Evolutionary conservation across 1,140 invertebrate genomes (phyloP), one percentile per base, ranked within the genome.

Genomic region (Diprion similis): DNA sequence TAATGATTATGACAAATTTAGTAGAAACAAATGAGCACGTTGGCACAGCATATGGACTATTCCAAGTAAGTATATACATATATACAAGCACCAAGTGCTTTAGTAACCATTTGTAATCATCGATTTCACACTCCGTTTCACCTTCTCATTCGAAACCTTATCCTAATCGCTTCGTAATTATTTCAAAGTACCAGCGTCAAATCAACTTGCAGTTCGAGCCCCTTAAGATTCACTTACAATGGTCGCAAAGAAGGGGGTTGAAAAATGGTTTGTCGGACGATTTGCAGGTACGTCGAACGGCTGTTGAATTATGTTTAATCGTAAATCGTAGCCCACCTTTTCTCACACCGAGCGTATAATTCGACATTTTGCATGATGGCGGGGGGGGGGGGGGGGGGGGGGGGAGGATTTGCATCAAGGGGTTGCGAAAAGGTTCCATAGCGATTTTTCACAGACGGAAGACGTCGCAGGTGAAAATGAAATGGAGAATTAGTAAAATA

Each of bases 11-110:
- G 78, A 80, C 78, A 80, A 81, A 78, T 70, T 79, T 78, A 73
- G 80, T 79, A 79, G 77, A 79, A 80, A 84, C 82, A 83, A 85
- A 86, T 85, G 84, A 83, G 84, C 81, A 85, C 81, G 82, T 85
- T 80, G 81, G 84, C 79, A 85, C 85, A 85, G 85, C 82, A 81
- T 82, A 85, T 81, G 83, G 84, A 79, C 84, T 86, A 85, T 83
- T 85, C 84, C 85, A 86, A 86, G 85, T 86, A 83, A 86, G 85
- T 86, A 80, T 24, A 10, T 8, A 19, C 68, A n/a, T 13, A 15
- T 24, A 15, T 9, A 13, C 6, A 24, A 6, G 9, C 9, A 15
- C 13, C 67, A 13, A 15, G 15, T 68, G 6, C 24, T 37, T 1
- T 37, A 37, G 24, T 68, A 68, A 15, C 15, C 67, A 15, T n/a